Evolutionary conservation across 2,888 invertebrate genomes (phyloP), one percentile per base, ranked within the genome.

Genomic region (Octonoba sinensis): DNA sequence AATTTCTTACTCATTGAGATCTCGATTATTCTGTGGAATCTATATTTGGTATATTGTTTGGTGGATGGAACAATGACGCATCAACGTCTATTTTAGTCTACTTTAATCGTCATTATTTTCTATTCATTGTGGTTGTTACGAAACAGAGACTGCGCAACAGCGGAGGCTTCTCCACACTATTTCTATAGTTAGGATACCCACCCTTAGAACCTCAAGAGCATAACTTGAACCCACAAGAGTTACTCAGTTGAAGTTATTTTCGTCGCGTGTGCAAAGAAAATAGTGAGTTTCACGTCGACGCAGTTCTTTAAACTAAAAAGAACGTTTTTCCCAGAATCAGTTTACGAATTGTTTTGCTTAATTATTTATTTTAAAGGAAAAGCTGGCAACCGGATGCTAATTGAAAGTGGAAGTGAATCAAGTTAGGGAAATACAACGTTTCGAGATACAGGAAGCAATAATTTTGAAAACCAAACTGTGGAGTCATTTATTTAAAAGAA

Each of bases 71-170:
- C 36, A 54, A 60, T 67, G 75, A 67, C 75, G 75, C 36, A 59
- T 15, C 51, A 15, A 44, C 44, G 59, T 74, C 67, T 75, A 75
- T 67, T 75, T 49, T 22, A 16, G 75, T 67, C 75, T 59, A 44
- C 36, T 46, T 64, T 60, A 57, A 47, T 49, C 51, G 36, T 36
- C 36, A 36, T 36, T 36, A 36, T 36, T 36, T 47, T 46, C 49
- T 49, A 27, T 44, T 67, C 59, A 76, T 76, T 76, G 69, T 69
- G 62, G 62, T 51, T 44, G 51, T 75, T 74, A 65, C 74, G 74
- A 65, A 74, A 74, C 64, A 18, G 12, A n/a, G 16, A n/a, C 47
- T 24, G 54, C 44, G 59, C 46, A 49, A 27, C 47, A 1, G 27
- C 27, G 60, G 27, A 15, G 16, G 16, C 27, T 24, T 24, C 15